phyloP scores from a whole-genome alignment of 2,888 invertebrate genomes.

The Papilio elwesi region DNA sequence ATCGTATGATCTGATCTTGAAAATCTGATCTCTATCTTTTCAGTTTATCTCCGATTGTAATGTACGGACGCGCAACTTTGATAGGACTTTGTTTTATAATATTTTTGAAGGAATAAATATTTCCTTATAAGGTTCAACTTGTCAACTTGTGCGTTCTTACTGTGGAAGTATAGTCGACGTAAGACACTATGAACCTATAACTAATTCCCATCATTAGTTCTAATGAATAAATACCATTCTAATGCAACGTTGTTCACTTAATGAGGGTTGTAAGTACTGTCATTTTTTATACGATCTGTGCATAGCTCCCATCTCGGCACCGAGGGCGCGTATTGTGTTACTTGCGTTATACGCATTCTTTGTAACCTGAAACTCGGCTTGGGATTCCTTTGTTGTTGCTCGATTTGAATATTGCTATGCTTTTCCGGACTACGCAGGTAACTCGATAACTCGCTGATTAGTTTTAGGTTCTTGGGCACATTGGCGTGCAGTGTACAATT shows the following conservation, averaged over 20 bases:
- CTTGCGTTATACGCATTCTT: constrained; percentile 72
- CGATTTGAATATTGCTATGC: constrained; percentile 78
- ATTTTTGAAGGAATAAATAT: too few species aligned
- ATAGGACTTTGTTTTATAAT: too few species aligned
- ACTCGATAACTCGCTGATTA: constrained; percentile 41
- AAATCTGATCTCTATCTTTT: too few species aligned
- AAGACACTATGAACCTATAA: too few species aligned
- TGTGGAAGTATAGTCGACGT: too few species aligned
- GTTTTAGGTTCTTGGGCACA: constrained; percentile 3
- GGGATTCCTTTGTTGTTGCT: constrained; percentile 77
- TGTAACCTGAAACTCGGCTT: constrained; percentile 73
- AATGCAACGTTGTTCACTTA: background rate
- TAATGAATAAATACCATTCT: background rate
- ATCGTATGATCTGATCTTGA: too few species aligned
- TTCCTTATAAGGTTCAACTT: too few species aligned
- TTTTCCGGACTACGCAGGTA: constrained; percentile 42
- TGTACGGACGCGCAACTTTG: too few species aligned
- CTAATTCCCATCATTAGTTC: background rate
- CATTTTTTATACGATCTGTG: constrained; percentile 31
- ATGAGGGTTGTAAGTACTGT: constrained; percentile 8
- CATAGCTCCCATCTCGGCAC: constrained; percentile 46
- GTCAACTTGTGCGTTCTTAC: too few species aligned
- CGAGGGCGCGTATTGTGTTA: constrained; percentile 76
- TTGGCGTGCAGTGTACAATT: too few species aligned
- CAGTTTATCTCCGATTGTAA: too few species aligned